Evolutionary conservation across 2,888 invertebrate species (phyloP), one percentile per base, ranked within the genome.

Genomic region (Ametastegia equiseti): DNA sequence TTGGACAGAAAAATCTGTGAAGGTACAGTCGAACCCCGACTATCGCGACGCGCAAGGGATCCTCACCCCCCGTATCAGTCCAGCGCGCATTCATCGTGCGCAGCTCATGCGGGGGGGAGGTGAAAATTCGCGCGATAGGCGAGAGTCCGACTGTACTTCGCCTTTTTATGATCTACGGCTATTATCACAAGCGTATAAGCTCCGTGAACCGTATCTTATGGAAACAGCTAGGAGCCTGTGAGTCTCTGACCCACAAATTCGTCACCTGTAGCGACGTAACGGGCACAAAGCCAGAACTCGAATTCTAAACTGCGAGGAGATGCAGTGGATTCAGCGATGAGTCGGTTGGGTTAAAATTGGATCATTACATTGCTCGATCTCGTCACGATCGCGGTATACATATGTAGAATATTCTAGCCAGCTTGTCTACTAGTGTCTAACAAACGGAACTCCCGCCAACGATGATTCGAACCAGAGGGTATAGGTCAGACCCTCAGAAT

Each of bases 321-420:
- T 13, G 11, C 9, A 54, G 23, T 23, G 54, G 23, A 11, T 54
- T 23, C 23, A 7, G 19, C 36, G 75, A 75, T 75, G 75, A 75
- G 75, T 75, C 75, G 45, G 54, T 23, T 36, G 36, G 30, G 33
- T 71, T 75, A 75, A 75, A 75, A 75, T 75, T 75, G 36, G 75
- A 54, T 33, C 71, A 47, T 50, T 75, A 54, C 19, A 50, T 75
- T 36, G 19, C 50, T 75, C 36, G 50, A 75, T 75, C 27, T 33
- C 54, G 7, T 7, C 15, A 47, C 42, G 15, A 47, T 47, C 30
- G 27, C 71, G 27, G 30, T n/a, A n/a, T n/a, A n/a, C n/a, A n/a
- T n/a, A n/a, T n/a, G n/a, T 71, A 47, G 47, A 7, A 36, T 67
- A 13, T 9, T 15, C 71, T 47, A 71, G 71, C 42, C 71, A 47